phyloP scores from a whole-genome alignment of 2,797 vertebrate genomes.

The Alcedo atthis region DNA sequence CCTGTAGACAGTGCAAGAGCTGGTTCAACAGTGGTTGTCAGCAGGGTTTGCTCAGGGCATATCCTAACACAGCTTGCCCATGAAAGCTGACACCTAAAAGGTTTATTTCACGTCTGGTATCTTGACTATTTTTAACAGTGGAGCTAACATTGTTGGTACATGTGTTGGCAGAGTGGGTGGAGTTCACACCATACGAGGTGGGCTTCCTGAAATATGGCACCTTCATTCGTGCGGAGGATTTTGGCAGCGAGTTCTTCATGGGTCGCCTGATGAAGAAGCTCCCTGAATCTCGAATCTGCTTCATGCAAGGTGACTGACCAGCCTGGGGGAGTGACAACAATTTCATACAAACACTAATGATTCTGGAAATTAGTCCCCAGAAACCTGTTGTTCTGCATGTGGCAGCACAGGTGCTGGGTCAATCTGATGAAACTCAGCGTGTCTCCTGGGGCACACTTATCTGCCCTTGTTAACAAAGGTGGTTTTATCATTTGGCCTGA shows the following conservation, averaged over 20 bases:
- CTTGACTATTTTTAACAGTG: fast-evolving
- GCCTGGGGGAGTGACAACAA: background rate
- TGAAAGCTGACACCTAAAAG: fast-evolving
- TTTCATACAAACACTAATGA: background rate
- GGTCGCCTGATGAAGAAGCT: slow-evolving; percentile 81
- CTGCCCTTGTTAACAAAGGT: background rate
- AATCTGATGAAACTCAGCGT: background rate
- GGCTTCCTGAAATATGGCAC: slow-evolving; percentile 81
- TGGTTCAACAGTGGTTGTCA: background rate
- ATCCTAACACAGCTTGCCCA: background rate
- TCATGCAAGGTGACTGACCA: slow-evolving; percentile 79
- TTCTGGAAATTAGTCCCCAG: background rate
- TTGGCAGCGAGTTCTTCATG: slow-evolving; percentile 85
- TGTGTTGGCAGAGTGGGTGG: slow-evolving; percentile 79
- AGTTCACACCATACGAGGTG: slow-evolving; percentile 82
- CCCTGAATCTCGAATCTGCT: slow-evolving; percentile 82
- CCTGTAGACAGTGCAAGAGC: too few species aligned
- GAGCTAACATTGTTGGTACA: background rate
- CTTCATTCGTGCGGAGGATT: slow-evolving; percentile 78
- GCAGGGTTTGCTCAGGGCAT: background rate
- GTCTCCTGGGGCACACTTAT: background rate
- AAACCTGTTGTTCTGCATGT: background rate
- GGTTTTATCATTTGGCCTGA: background rate
- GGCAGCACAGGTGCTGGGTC: background rate
- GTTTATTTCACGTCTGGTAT: background rate